A percentile compares a stretch with the other conserved stretches of the same genome.
phyloP scores from a whole-genome alignment of 2,888 invertebrate species.

The Andrena dorsata region DNA sequence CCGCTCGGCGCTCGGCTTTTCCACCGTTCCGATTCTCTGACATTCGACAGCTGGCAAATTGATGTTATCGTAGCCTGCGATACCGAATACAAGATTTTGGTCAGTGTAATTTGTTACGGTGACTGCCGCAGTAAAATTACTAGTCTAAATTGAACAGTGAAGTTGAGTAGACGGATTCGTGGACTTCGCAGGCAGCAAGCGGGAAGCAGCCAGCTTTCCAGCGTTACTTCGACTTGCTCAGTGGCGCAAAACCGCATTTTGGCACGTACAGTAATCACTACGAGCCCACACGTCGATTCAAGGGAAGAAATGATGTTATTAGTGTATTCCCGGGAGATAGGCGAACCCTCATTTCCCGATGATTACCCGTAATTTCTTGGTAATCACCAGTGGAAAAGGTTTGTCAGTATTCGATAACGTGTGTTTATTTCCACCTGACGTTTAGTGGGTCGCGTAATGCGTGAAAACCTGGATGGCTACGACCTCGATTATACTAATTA shows the following conservation, averaged over 20 bases:
- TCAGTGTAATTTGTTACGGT: background rate
- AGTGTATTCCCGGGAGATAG: slow-evolving; percentile 80
- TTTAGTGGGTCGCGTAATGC: slow-evolving; percentile 8
- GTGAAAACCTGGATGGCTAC: background rate
- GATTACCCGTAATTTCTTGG: slow-evolving; percentile 80
- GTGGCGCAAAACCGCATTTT: slow-evolving; percentile 73
- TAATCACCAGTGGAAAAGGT: slow-evolving; percentile 75
- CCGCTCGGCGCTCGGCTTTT: slow-evolving; percentile 7
- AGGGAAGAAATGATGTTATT: slow-evolving; percentile 76
- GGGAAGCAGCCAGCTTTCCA: slow-evolving; percentile 9
- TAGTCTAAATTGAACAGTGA: background rate
- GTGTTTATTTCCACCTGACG: slow-evolving; percentile 45
- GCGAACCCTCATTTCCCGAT: slow-evolving; percentile 74
- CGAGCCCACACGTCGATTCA: slow-evolving; percentile 66
- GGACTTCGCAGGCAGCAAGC: background rate
- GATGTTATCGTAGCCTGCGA: slow-evolving; percentile 3
- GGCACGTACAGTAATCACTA: slow-evolving; percentile 79
- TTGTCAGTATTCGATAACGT: slow-evolving; percentile 65
- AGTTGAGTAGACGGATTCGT: background rate
- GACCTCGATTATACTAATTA: slow-evolving; percentile 21
- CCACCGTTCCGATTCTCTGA: slow-evolving; percentile 14
- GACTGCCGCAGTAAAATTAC: background rate
- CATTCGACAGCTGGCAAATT: background rate
- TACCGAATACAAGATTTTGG: background rate
- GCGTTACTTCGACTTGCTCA: slow-evolving; percentile 25